phyloP scores from a whole-genome alignment of 2,888 invertebrate species.

The Pogonocherus hispidulus region DNA sequence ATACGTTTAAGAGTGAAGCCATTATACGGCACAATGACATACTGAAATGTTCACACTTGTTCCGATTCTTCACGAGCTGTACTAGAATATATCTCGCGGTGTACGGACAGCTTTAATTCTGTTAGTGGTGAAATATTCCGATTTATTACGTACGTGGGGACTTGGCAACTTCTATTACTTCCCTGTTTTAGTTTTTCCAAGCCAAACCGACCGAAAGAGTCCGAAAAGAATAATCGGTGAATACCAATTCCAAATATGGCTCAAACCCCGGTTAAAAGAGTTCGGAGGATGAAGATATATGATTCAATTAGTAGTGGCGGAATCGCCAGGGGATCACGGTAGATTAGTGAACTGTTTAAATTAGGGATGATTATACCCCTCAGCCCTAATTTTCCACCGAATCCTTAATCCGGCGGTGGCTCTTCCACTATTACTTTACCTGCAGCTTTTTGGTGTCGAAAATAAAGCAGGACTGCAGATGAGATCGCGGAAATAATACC shows the following conservation, averaged over 20 bases:
- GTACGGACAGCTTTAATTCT: too few species aligned
- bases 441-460: not conserved
- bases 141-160: not conserved
- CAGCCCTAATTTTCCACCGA: conserved; percentile 1
- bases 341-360: conserved; percentile 31
- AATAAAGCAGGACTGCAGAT: not conserved
- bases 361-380: conserved; percentile 22
- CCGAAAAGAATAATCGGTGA: conserved; percentile 16
- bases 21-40: too few species aligned
- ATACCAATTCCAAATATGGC: conserved; percentile 1
- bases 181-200: not conserved
- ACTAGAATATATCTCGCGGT: too few species aligned
- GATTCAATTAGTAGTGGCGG: conserved; percentile 25
- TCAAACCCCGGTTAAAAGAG: conserved; percentile 21
- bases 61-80: too few species aligned
- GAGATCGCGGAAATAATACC: too few species aligned
- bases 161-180: not conserved
- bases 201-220: conserved; percentile 7
- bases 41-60: too few species aligned
- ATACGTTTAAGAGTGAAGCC: too few species aligned
- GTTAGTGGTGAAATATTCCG: too few species aligned
- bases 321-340: conserved; percentile 17
- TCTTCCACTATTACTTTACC: conserved; percentile 8
- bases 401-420: too few species aligned
- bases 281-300: conserved; percentile 27